Conservation (phyloP, 2,888 invertebrate genomes). For the Pegoplata infirma region DNA sequence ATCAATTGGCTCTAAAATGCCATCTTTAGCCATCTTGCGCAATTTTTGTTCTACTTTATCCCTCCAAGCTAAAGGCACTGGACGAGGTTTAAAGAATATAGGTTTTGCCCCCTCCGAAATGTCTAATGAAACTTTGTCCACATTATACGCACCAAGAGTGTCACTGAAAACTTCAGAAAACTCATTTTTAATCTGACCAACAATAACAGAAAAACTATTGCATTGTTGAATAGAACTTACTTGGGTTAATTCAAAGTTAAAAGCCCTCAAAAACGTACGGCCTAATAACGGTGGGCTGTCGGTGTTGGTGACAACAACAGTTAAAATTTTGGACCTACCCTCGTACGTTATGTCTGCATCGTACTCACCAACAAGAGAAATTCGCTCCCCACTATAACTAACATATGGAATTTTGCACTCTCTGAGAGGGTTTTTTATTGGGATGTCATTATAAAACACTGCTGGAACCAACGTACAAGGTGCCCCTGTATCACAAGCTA, state of each 20-base stretch:
- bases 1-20: conserved; percentile 34
- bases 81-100: conserved; percentile 38
- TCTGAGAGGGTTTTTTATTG: not conserved
- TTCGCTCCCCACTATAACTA: conserved; percentile 15
- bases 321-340: conserved; percentile 6
- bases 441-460: conserved; percentile 6
- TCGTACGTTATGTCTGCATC: not conserved
- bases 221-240: conserved; percentile 2
- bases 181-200: conserved; percentile 27
- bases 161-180: conserved; percentile 26
- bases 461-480: conserved; percentile 10
- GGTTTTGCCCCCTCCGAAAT: conserved; percentile 7
- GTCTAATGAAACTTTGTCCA: conserved; percentile 15
- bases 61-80: conserved; percentile 30
- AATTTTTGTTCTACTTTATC: conserved; percentile 29
- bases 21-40: not conserved
- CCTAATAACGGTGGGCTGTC: conserved; percentile 28
- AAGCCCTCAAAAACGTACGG: conserved; percentile 39
- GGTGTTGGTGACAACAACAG: conserved; percentile 12
- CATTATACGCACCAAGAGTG: conserved; percentile 12
- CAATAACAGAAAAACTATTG: conserved; percentile 5
- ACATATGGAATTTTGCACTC: conserved; percentile 13
- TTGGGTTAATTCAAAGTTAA: conserved; percentile 27
- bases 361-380: not conserved
- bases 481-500: conserved; percentile 12